Conservation (phyloP, 2,113 vertebrate species). For the Zosterops borbonicus region DNA sequence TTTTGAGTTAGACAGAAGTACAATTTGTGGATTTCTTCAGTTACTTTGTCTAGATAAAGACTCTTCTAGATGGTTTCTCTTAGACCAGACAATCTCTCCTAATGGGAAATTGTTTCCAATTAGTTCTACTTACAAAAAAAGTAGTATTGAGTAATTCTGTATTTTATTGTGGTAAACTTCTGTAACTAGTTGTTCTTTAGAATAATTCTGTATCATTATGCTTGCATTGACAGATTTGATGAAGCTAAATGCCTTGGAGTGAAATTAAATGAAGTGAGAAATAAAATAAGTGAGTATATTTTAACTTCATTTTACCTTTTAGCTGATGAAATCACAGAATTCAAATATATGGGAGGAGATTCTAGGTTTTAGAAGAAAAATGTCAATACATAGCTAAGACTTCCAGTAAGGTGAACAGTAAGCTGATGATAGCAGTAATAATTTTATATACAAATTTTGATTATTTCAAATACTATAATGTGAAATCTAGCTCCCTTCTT, state of each 20-base stretch:
- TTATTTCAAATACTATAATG: background rate
- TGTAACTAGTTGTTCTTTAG: background rate
- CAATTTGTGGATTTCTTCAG: background rate
- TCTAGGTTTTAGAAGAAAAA: background rate
- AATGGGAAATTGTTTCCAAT: background rate
- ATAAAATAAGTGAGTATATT: slow-evolving; percentile 87
- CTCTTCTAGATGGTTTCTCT: background rate
- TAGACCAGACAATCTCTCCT: background rate
- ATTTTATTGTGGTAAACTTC: background rate
- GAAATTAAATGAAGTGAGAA: slow-evolving; percentile 80
- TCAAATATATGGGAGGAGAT: background rate
- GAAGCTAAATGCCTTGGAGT: slow-evolving; percentile 87
- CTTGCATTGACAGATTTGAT: slow-evolving; percentile 76
- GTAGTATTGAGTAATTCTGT: background rate
- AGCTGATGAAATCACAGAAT: background rate
- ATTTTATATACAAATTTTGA: background rate
- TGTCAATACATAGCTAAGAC: background rate
- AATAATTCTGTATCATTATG: background rate
- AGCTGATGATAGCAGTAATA: background rate
- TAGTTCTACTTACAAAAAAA: background rate
- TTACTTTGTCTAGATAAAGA: background rate
- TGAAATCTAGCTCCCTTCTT: background rate
- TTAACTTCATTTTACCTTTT: background rate
- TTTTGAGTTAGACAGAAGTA: background rate
- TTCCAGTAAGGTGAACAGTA: background rate